Conservation (phyloP, 2,797 vertebrate genomes). For the Coccyzus lansbergi region DNA sequence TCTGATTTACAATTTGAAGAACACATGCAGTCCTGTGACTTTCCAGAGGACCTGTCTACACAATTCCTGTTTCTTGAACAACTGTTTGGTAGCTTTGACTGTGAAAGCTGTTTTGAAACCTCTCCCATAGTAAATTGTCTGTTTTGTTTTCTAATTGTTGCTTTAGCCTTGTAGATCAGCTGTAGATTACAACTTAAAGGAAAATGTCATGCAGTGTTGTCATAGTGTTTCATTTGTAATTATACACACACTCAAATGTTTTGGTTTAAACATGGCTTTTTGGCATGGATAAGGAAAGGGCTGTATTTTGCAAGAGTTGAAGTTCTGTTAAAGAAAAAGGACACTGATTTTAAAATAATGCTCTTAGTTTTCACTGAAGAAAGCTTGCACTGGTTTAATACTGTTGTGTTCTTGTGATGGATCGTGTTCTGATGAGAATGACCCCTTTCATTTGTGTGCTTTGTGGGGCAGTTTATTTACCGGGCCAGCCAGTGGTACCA, state of each 20-base stretch:
- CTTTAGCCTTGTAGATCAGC: conserved; percentile 20
- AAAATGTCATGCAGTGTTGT: neutral
- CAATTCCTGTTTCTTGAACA: neutral
- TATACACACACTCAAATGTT: neutral
- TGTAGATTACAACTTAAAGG: neutral
- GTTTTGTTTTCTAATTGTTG: neutral
- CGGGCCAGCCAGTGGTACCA: neutral
- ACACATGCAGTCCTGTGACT: neutral
- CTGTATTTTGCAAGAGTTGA: neutral
- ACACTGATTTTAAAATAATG: neutral
- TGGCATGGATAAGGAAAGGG: neutral
- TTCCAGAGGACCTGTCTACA: neutral
- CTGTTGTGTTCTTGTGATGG: neutral
- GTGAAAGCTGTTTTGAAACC: neutral
- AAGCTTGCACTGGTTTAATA: neutral
- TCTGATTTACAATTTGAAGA: neutral
- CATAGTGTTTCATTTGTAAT: neutral
- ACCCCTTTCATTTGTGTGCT: neutral
- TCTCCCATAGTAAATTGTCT: neutral
- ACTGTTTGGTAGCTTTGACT: neutral
- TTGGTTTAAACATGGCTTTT: neutral
- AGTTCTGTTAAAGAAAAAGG: neutral
- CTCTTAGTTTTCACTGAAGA: neutral
- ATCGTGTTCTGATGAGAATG: neutral
- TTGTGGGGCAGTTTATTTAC: neutral